phyloP scores from a whole-genome alignment of 2,113 vertebrate genomes.

The Mellivora capensis region DNA sequence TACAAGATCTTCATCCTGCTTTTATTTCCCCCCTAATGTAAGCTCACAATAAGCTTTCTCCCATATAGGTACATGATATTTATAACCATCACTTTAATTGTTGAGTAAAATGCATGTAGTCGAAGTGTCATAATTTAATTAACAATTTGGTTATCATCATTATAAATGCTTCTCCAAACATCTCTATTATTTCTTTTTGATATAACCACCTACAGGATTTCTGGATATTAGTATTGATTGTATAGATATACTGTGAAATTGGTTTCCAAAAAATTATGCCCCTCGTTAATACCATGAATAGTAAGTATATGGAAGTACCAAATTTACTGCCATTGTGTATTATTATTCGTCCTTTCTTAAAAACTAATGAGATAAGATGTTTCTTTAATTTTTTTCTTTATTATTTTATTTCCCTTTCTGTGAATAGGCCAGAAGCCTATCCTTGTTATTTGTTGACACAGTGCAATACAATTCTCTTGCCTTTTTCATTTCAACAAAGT shows the following conservation, averaged over 20 bases:
- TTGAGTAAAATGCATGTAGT: not conserved
- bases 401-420: not conserved
- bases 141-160: not conserved
- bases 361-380: not conserved
- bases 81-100: not conserved
- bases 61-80: not conserved
- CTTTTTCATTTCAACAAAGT: not conserved
- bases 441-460: not conserved
- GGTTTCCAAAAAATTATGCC: not conserved
- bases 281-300: not conserved
- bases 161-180: not conserved
- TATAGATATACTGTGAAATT: constrained; percentile 1
- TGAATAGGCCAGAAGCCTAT: not conserved
- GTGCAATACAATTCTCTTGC: not conserved
- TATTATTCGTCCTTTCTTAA: not conserved
- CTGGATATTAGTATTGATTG: not conserved
- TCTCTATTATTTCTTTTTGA: not conserved
- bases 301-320: not conserved
- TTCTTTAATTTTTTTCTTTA: not conserved
- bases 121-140: not conserved
- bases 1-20: not conserved
- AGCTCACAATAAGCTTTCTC: not conserved
- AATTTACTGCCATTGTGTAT: not conserved
- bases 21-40: not conserved
- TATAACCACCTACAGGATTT: not conserved